These are phyloP conservation scores for Rhadina sibilatrix DNA, from an alignment of 2,113 vertebrate genomes.

Conservation along the genomic window DNA sequence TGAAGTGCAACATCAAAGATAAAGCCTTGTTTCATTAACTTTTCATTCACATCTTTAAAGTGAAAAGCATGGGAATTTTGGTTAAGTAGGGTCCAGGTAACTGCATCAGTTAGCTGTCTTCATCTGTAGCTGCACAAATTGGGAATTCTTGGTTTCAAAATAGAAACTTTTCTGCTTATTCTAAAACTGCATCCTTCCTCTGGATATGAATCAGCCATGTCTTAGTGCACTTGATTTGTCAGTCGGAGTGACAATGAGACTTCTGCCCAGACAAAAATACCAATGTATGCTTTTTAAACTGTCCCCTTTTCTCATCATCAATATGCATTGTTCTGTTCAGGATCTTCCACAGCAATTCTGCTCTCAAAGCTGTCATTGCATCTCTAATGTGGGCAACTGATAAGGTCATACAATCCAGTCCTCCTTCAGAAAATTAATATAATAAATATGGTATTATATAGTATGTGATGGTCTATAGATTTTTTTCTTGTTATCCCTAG, in stretches of 20 bases:
- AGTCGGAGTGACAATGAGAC: background rate
- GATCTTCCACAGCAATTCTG: background rate
- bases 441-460: background rate
- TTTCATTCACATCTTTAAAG: background rate
- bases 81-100: background rate
- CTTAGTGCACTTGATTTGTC: background rate
- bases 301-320: background rate
- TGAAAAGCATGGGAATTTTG: background rate
- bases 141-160: background rate
- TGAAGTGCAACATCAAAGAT: background rate
- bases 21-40: background rate
- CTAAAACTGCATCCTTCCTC: background rate
- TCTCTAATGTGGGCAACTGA: background rate
- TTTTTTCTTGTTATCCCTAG: background rate
- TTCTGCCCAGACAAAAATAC: background rate
- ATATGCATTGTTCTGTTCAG: background rate
- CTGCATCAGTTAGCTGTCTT: background rate
- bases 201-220: background rate
- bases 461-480: background rate
- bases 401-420: background rate
- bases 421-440: background rate
- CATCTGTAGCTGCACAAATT: background rate
- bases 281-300: background rate
- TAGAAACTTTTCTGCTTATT: background rate
- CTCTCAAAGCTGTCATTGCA: background rate